Evolutionary conservation across 2,888 invertebrate genomes (phyloP), one percentile per base, ranked within the genome.

Genomic region (Malachius bipustulatus): DNA sequence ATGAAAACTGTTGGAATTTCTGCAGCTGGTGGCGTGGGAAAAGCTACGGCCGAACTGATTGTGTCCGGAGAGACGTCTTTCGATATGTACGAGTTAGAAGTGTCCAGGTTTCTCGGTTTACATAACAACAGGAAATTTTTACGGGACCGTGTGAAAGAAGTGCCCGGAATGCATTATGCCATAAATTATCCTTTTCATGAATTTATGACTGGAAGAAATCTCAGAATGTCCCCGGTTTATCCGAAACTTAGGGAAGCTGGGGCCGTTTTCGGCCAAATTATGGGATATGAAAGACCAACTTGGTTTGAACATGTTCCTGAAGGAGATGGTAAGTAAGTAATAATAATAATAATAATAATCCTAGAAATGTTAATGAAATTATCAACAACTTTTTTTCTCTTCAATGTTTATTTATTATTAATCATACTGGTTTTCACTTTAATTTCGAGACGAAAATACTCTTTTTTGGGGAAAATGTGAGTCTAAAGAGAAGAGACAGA

Each of bases 1-100:
- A 89, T 94, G 82, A 91, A 91, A 67, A 90, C 93, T 0, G 82
- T 89, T 16, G 96, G 96, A n/a, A 82, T 94, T 30, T 85, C 88
- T 1, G 85, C 90, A 4, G 90, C 93, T 0, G 94, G 93, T 0
- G 97, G 96, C 3, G 82, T 94, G n/a, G 96, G 94, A 0, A 75
- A 82, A 51, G 78, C 87, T 1, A 79, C 91, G 0, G 85, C 84
- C 0, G 88, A 94, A 59, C 75, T 87, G 55, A 88, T 97, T 29
- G 73, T 82, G 0, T 77, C 82, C 42, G 87, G 87, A 0, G 75
- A 77, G 43, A 79, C 88, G 0, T 75, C 76, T 15, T 69, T 82
- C 45, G 91, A 94, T 57, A 75, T 91, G 66, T 87, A 91, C 60
- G 82, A 85, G 50, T 63, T 91, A 36, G 93, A 94, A 51, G 81